A percentile compares a stretch with the other conserved stretches of the same genome.
phyloP scores from a whole-genome alignment of 2,888 invertebrate genomes.

The Euplagia quadripunctaria region DNA sequence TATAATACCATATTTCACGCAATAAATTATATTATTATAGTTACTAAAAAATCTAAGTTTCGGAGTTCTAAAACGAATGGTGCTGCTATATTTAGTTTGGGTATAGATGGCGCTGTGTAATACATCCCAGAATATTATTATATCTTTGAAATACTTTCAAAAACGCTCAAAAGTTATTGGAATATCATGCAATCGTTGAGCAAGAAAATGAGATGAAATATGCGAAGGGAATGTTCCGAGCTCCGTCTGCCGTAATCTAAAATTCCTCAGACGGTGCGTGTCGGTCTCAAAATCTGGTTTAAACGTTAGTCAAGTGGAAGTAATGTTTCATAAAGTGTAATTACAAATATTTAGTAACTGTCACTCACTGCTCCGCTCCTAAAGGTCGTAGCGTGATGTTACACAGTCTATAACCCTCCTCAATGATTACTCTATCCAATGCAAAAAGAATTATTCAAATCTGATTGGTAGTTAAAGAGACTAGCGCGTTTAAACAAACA shows the following conservation, averaged over 20 bases:
- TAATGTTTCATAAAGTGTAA: neutral
- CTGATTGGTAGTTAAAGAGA: no score
- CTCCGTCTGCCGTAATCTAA: neutral
- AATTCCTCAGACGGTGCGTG: neutral
- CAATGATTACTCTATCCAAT: neutral
- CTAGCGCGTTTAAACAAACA: neutral
- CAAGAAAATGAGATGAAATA: constrained; percentile 7
- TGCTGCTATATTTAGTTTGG: no score
- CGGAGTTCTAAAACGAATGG: no score
- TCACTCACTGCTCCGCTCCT: neutral
- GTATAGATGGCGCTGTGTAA: neutral
- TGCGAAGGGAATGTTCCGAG: neutral
- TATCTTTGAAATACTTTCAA: neutral
- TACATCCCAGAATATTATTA: neutral
- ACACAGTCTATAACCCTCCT: neutral
- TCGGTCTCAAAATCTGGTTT: neutral
- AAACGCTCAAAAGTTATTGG: neutral
- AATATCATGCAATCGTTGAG: constrained; percentile 2
- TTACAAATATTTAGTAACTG: neutral
- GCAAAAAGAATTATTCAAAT: no score
- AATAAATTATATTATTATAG: no score
- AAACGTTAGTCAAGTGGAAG: neutral
- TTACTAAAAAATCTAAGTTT: no score
- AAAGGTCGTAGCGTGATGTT: neutral
- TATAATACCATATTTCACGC: no score